These are phyloP conservation scores for Ovis aries DNA, from an alignment of 2,113 vertebrate genomes.

Conservation along the genomic window ARS-UI_Ramb_v3.0 NC_056059.1:89013001-89013500, in stretches of 20 bases:
- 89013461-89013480: background rate
- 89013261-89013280: background rate
- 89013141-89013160: background rate
- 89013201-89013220: background rate
- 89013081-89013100: background rate
- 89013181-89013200: background rate
- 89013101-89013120: background rate
- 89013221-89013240: background rate
- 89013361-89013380: background rate
- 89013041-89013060: background rate
- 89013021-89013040: background rate
- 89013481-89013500: background rate
- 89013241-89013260: background rate
- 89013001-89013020: background rate
- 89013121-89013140: background rate
- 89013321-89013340: background rate
- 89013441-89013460: background rate
- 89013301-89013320: background rate
- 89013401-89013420: conserved; percentile 8
- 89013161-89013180: background rate
- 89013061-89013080: background rate
- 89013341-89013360: background rate
- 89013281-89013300: background rate
- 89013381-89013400: background rate
- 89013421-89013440: conserved; percentile 16